Conservation (phyloP, 2,113 vertebrate species). For the Chionomys nivalis region DNA sequence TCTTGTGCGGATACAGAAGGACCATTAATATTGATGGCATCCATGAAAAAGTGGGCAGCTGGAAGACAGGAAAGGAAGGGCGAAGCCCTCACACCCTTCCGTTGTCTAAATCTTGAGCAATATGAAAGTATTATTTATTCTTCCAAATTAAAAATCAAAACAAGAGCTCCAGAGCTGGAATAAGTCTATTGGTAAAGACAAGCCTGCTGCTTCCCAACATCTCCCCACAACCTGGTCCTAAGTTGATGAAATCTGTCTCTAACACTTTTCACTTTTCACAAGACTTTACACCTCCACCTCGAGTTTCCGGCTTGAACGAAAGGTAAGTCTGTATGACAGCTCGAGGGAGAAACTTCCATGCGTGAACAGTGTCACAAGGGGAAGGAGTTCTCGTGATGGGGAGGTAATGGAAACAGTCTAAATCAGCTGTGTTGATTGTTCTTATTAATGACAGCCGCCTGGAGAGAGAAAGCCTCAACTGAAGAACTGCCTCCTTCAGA, state of each 20-base stretch:
- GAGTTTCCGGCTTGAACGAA: neutral
- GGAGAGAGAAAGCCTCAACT: neutral
- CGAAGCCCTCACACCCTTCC: neutral
- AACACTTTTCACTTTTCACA: neutral
- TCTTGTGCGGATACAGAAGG: neutral
- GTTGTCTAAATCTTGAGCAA: neutral
- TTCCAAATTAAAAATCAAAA: conserved; percentile 28
- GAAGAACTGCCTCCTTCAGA: neutral
- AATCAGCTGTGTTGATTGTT: neutral
- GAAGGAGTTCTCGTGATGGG: neutral
- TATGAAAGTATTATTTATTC: neutral
- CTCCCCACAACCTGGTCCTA: rapidly evolving
- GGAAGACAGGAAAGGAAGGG: neutral
- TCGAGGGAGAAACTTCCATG: neutral
- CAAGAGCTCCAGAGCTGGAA: neutral
- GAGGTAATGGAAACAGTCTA: neutral
- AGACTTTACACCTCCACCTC: neutral
- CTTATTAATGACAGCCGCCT: neutral
- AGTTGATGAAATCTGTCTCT: neutral
- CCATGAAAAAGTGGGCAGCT: neutral
- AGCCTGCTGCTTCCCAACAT: neutral
- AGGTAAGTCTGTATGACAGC: neutral
- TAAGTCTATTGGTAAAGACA: neutral
- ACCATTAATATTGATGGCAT: neutral
- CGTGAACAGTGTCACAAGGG: neutral